A percentile compares a stretch with the other conserved stretches of the same genome.
phyloP scores from a whole-genome alignment of 2,113 vertebrate genomes.

The Myrmecophaga tridactyla region DNA sequence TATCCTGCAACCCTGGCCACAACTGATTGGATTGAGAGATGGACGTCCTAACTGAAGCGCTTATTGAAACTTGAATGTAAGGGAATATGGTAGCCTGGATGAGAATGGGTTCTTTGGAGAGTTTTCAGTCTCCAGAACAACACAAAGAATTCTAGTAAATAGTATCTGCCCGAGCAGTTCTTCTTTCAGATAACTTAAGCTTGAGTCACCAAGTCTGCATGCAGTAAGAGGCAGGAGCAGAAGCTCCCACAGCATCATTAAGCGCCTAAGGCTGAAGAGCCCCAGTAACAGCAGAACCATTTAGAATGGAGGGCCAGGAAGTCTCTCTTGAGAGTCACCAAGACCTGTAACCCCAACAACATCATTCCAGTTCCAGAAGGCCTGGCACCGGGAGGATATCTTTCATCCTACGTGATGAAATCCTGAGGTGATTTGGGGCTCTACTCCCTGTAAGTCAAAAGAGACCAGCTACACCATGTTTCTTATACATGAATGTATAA shows the following conservation, averaged over 20 bases:
- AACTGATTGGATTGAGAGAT: neutral
- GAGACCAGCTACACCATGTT: neutral
- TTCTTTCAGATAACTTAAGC: neutral
- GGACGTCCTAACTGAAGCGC: neutral
- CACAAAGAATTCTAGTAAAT: no score
- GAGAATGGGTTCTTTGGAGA: neutral
- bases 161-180: neutral
- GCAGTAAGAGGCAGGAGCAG: neutral
- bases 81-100: neutral
- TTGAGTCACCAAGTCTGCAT: neutral
- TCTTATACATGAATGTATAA: no score
- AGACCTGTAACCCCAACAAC: neutral
- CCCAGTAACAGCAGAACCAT: neutral
- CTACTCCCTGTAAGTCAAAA: neutral
- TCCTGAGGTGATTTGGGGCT: no score
- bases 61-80: neutral
- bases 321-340: neutral
- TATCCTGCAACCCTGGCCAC: neutral
- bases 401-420: neutral
- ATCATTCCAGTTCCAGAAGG: neutral
- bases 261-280: neutral
- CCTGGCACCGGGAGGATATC: neutral
- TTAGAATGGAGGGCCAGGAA: rapidly evolving
- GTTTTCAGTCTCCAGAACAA: neutral
- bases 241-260: neutral